Evolutionary conservation across 2,888 invertebrate genomes (phyloP), one percentile per base, ranked within the genome.

Genomic region (Autographa pulchrina): DNA sequence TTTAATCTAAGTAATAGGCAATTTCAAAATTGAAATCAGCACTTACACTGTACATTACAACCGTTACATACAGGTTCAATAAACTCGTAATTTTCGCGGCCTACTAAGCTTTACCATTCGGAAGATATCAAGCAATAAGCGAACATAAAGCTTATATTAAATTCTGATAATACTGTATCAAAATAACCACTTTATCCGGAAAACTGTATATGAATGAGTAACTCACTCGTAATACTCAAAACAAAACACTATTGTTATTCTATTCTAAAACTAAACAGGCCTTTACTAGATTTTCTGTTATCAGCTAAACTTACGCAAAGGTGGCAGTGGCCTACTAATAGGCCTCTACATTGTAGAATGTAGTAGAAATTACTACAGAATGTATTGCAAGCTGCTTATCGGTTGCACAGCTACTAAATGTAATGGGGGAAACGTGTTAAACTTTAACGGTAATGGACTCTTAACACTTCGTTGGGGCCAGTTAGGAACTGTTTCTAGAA

Each of bases 391-490:
- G 31, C 61, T 41, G 32, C 65, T 70, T 77, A 66, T 75, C 62
- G n/a, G 18, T 11, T 56, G 63, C 20, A 2, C 35, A 43, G 62
- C 58, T 62, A 65, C 14, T 59, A 60, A 65, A 62, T 62, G 25
- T 63, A 66, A 66, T 58, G 52, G 64, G 52, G 56, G 41, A 70
- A 80, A 58, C 63, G 18, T 76, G 71, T 62, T 61, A 20, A 56
- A 70, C 65, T 32, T 25, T 4, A 11, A 25, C 3, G 16, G 48
- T 48, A 48, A 48, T 62, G 16, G 56, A 56, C 61, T 52, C 59
- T 65, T 79, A 63, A 75, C 48, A 48, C 48, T 6, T 48, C 6
- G 48, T n/a, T 48, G n/a, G n/a, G 48, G 7, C n/a, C 8, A 48
- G n/a, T 48, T 48, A 48, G 48, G 48, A 48, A 48, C 48, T 48